Evolutionary conservation across 2,113 vertebrate species (phyloP), one percentile per base, ranked within the genome.

Genomic region (Sarotherodon lohbergeri): DNA sequence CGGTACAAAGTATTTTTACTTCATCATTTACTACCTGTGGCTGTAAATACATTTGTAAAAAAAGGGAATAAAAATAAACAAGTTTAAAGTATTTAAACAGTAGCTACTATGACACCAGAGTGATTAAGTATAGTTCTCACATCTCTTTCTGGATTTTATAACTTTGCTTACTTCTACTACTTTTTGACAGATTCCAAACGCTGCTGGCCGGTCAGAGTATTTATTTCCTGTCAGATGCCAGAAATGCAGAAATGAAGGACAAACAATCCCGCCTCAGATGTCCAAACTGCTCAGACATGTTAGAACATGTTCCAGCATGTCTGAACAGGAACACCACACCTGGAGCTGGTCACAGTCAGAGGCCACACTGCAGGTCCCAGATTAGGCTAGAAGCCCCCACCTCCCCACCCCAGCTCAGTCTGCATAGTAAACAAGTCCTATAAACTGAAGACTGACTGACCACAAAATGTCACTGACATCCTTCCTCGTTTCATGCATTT

Each of bases 61-160:
- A 43, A 71, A 6, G 39, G 24, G 39, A 46, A 1, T 43, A 46
- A 27, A 43, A 71, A 9, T 16, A 16, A 41, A 71, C 12, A 71
- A 1, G n/a, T 22, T 22, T 43, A 71, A 71, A 43, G 19, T 0
- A 41, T 39, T 68, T 39, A 36, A 41, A 68, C 36, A 68, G 11
- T 68, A 66, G 61, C 34, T 13, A 1, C 1, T 39, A 0, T 68
- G 3, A 16, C 4, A 71, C 13, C 22, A 0, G 39, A 24, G 66
- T 46, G 8, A 43, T 73, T 73, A 27, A 43, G 1, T 24, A 71
- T 66, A 34, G 3, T 11, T 63, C 16, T 34, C 59, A 34, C 59
- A 13, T 27, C 22, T 46, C 68, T 73, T 43, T 46, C 66, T 4
- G 68, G 22, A 43, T 73, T 46, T 0, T 43, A 46, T 16, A 46